phyloP scores from a whole-genome alignment of 2,113 vertebrate genomes.

The Gulo gulo region DNA sequence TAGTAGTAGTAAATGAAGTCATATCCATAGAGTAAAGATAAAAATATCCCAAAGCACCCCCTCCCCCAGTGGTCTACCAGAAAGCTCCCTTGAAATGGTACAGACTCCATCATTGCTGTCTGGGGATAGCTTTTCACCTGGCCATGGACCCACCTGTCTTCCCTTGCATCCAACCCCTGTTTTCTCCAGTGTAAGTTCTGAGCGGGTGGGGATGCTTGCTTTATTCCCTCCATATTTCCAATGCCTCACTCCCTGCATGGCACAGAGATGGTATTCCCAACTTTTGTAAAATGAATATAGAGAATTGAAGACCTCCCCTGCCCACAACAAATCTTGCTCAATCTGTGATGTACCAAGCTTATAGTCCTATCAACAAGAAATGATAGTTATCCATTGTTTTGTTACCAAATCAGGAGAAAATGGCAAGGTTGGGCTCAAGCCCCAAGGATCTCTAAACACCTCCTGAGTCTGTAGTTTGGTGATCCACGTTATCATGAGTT shows the following conservation, averaged over 20 bases:
- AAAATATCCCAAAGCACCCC: neutral
- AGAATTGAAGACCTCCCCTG: neutral
- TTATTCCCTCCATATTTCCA: neutral
- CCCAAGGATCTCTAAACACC: neutral
- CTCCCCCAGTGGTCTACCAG: no score
- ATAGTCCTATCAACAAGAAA: neutral
- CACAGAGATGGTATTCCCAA: neutral
- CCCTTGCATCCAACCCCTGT: neutral
- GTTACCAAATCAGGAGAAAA: neutral
- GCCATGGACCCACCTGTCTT: neutral
- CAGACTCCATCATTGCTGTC: rapidly evolving
- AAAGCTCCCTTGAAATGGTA: neutral
- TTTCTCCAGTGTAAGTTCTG: neutral
- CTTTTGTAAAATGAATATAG: neutral
- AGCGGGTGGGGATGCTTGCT: neutral
- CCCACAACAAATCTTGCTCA: neutral
- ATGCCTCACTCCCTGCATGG: neutral
- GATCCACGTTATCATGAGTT: neutral
- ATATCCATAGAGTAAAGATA: neutral
- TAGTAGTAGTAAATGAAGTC: neutral
- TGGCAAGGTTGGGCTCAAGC: neutral
- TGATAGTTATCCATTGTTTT: neutral
- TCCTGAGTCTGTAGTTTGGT: neutral
- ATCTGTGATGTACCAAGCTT: neutral
- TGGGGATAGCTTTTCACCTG: neutral